A percentile compares a stretch with the other conserved stretches of the same genome.
Evolutionary conservation across 2,888 invertebrate genomes (phyloP).

Genomic region (Parelbella ahira): DNA sequence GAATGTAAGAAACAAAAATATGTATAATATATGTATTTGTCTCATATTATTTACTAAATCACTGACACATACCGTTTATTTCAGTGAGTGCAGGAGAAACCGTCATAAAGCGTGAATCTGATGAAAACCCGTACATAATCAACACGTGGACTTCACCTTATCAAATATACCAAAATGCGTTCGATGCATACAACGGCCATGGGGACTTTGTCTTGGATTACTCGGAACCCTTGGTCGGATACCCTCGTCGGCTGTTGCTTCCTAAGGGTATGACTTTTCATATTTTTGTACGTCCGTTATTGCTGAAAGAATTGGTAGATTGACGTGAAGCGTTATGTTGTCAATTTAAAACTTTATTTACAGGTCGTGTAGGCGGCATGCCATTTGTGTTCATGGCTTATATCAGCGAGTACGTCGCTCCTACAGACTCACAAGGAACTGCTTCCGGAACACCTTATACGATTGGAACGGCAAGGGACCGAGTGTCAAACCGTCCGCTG

Average conservation of each 20-base stretch:
- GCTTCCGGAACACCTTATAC: too few species aligned
- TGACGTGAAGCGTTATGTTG: too few species aligned
- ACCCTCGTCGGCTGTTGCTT: slow-evolving; percentile 82
- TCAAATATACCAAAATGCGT: slow-evolving; percentile 67
- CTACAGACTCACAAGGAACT: too few species aligned
- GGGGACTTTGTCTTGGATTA: slow-evolving; percentile 68
- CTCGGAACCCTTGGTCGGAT: slow-evolving; percentile 75
- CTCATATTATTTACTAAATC: not conserved
- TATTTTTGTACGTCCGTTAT: too few species aligned
- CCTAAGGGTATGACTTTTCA: slow-evolving; percentile 84
- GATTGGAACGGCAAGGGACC: slow-evolving; percentile 65
- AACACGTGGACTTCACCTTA: slow-evolving; percentile 72
- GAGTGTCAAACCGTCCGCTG: too few species aligned
- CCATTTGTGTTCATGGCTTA: slow-evolving; percentile 82
- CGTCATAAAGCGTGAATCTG: slow-evolving; percentile 77
- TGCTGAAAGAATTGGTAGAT: too few species aligned
- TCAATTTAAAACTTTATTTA: slow-evolving; percentile 11
- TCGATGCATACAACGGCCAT: slow-evolving; percentile 65
- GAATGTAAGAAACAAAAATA: slow-evolving; percentile 59
- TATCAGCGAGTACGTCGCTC: slow-evolving; percentile 74
- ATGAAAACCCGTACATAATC: slow-evolving; percentile 78
- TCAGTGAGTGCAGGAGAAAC: slow-evolving; percentile 67
- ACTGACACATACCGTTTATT: slow-evolving; percentile 5
- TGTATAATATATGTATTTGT: too few species aligned
- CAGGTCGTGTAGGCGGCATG: slow-evolving; percentile 76